phyloP scores from a whole-genome alignment of 2,113 vertebrate genomes.

The Chiloscyllium plagiosum region DNA sequence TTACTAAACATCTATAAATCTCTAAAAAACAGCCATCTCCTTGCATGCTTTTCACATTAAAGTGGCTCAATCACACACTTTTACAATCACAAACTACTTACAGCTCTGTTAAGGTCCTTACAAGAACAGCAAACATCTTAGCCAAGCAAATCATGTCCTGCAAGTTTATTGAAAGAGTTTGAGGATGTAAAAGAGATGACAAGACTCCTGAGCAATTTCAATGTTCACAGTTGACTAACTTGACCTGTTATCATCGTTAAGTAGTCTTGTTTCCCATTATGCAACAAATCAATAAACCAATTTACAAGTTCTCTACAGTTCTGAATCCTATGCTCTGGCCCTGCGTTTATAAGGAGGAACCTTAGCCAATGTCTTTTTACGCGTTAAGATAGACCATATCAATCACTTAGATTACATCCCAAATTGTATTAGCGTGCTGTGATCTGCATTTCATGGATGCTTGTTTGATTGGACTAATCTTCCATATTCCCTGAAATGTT shows the following conservation, averaged over 20 bases:
- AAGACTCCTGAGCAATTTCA: slow-evolving; percentile 3
- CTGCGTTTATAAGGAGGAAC: neutral
- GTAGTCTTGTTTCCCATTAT: slow-evolving; percentile 32
- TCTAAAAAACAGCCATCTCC: neutral
- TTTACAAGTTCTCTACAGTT: slow-evolving; percentile 11
- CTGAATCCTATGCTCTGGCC: slow-evolving; percentile 9
- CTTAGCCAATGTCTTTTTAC: neutral
- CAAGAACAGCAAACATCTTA: neutral
- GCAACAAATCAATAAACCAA: slow-evolving; percentile 30
- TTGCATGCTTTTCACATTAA: neutral
- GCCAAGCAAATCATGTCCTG: neutral
- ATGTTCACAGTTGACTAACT: slow-evolving; percentile 33
- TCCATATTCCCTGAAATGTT: slow-evolving; percentile 5
- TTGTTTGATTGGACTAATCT: neutral
- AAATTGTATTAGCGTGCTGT: neutral
- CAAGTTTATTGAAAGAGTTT: slow-evolving; percentile 18
- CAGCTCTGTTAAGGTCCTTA: neutral
- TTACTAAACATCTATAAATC: neutral
- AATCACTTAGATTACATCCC: slow-evolving; percentile 22
- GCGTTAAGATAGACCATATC: neutral
- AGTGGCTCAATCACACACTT: neutral
- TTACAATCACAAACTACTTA: neutral
- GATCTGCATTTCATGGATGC: neutral
- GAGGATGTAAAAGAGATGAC: neutral
- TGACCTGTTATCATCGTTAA: slow-evolving; percentile 31